Percentiles rank a stretch among this genome's conserved stretches.
Conservation (phyloP, 2,888 invertebrate species). For the Tuta absoluta region DNA sequence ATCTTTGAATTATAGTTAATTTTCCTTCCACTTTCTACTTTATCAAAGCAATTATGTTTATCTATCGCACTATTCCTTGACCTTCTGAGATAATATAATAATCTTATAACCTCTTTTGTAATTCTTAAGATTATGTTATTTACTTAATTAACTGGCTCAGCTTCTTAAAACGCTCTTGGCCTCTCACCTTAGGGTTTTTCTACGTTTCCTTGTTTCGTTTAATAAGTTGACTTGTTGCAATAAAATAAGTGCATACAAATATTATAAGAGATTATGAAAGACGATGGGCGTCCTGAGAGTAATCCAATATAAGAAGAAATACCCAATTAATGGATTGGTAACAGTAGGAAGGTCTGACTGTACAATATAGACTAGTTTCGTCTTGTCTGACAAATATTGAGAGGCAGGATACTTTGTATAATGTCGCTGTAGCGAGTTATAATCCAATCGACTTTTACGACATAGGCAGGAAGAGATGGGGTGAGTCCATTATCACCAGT, state of each 20-base stretch:
- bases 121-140: neutral
- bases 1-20: neutral
- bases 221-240: neutral
- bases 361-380: too few relatives aligned
- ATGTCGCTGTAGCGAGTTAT: too few relatives aligned
- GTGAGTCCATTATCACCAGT: too few relatives aligned
- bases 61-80: constrained; percentile 2
- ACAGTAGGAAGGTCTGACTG: too few relatives aligned
- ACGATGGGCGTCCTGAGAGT: neutral
- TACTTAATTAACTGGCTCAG: neutral
- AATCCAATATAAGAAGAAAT: too few relatives aligned
- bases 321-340: too few relatives aligned
- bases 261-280: neutral
- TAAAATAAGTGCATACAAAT: neutral
- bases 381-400: too few relatives aligned
- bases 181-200: neutral
- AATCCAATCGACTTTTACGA: too few relatives aligned
- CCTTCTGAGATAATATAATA: constrained; percentile 3
- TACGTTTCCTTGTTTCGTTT: neutral
- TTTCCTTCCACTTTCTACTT: constrained; percentile 5
- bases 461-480: too few relatives aligned
- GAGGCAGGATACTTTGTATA: too few relatives aligned
- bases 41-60: neutral
- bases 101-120: neutral
- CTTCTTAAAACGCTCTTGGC: neutral